These are phyloP conservation scores for Podarcis siculus DNA, from an alignment of 2,797 vertebrate species.

Conservation along the genomic window DNA sequence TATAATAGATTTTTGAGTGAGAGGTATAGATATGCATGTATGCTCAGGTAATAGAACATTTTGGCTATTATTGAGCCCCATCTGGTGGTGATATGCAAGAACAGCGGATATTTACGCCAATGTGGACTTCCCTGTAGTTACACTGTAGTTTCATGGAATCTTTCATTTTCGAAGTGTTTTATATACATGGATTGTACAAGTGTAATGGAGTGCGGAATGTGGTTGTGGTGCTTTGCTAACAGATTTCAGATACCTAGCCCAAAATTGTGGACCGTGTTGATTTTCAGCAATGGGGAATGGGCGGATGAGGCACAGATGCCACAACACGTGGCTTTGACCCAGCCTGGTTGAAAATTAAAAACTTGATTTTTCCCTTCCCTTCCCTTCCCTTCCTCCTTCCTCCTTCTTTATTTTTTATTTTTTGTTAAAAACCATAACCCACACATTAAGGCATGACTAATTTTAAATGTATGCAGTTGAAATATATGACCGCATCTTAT, in stretches of 20 bases:
- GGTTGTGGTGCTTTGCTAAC: no score
- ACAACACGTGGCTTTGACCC: no score
- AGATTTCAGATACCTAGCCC: neutral
- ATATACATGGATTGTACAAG: neutral
- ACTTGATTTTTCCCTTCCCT: neutral
- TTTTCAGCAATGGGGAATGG: neutral
- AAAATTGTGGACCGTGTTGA: neutral
- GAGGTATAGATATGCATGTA: slow-evolving; percentile 25
- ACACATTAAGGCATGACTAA: no score
- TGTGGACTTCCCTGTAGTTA: neutral
- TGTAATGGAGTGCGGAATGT: neutral
- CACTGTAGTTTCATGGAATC: neutral
- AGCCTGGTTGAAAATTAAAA: neutral
- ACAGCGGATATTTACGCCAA: slow-evolving; percentile 30
- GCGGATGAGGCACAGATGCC: neutral
- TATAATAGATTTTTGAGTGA: slow-evolving; percentile 6
- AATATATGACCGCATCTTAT: no score
- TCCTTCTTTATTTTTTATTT: no score
- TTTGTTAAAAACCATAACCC: no score
- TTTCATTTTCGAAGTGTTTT: neutral
- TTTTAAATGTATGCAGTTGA: no score
- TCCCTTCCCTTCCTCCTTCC: no score
- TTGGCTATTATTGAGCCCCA: slow-evolving; percentile 77
- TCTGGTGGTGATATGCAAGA: slow-evolving; percentile 73
- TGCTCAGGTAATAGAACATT: slow-evolving; percentile 39